Evolutionary conservation across 2,113 vertebrate species (phyloP), one percentile per base, ranked within the genome.

Genomic region (Anolis carolinensis): DNA sequence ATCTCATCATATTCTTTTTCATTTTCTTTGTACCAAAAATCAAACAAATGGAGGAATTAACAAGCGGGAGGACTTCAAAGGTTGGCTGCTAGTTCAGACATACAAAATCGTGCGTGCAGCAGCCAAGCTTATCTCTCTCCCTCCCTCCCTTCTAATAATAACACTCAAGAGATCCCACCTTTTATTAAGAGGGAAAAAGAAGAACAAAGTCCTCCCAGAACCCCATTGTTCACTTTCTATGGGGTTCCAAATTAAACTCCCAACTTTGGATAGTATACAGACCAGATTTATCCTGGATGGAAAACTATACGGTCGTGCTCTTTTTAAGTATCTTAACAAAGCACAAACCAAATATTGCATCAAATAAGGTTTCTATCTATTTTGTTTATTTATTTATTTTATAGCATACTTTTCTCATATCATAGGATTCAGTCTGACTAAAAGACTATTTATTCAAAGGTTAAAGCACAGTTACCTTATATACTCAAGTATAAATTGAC

Each of bases 11-110:
- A 98, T 98, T 98, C 97, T 97, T 75, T 44, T 86, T 86, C 97
- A 98, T 98, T 98, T 98, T 98, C 97, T 98, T 97, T 97, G 97
- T 96, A 96, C 96, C 94, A 96, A 96, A 97, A 97, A 97, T 97
- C 97, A 97, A 97, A 96, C 95, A 96, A 97, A 97, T 97, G 96
- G 96, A 95, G 96, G 95, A 97, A 97, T 96, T 97, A 97, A 97
- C 96, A 95, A 96, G 96, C 96, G 96, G 96, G 96, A 95, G 94
- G 94, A 95, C 94, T 96, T 97, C 94, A 96, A 95, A 95, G 95
- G 96, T 93, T 93, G n/a, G 93, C 94, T 94, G 82, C 95, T 91
- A 92, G 94, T 97, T 97, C 95, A 96, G 95, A 96, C 95, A 94
- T 95, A 95, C 95, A 93, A 95, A 96, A 96, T 96, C 94, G 92